phyloP scores from a whole-genome alignment of 2,888 invertebrate species.

The Hypercompe scribonia region DNA sequence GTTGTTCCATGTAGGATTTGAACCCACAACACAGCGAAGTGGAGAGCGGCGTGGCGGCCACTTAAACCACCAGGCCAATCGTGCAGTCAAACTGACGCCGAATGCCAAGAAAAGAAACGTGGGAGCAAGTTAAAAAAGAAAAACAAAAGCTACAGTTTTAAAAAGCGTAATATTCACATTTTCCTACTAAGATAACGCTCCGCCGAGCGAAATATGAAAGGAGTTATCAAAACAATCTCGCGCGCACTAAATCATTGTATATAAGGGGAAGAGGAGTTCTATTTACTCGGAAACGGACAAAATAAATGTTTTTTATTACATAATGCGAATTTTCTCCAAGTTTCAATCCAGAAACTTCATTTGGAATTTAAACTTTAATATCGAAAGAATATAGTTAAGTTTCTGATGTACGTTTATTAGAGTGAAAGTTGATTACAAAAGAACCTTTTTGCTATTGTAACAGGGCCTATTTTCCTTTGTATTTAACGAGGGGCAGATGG shows the following conservation, averaged over 20 bases:
- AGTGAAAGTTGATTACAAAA: slow-evolving; percentile 47
- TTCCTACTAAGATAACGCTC: slow-evolving; percentile 83
- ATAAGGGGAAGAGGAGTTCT: slow-evolving; percentile 84
- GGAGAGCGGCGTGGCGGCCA: too few relatives aligned
- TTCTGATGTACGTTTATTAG: slow-evolving; percentile 49
- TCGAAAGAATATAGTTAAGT: slow-evolving; percentile 53
- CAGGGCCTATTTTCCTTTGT: slow-evolving; percentile 60
- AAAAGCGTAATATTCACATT: slow-evolving; percentile 75
- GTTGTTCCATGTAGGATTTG: too few relatives aligned
- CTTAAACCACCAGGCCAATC: too few relatives aligned
- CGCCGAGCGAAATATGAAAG: slow-evolving; percentile 83
- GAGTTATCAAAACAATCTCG: slow-evolving; percentile 85
- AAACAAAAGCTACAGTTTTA: slow-evolving; percentile 61
- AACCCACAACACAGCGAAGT: too few relatives aligned
- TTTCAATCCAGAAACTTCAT: slow-evolving; percentile 60
- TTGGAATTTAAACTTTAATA: slow-evolving; percentile 54
- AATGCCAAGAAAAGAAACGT: slow-evolving; percentile 62
- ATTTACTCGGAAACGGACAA: slow-evolving; percentile 85
- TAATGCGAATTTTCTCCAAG: slow-evolving; percentile 84
- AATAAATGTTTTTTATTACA: slow-evolving; percentile 86
- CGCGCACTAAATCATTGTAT: slow-evolving; percentile 84
- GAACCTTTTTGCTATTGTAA: slow-evolving; percentile 41
- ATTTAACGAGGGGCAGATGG: slow-evolving; percentile 58
- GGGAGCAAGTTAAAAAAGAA: slow-evolving; percentile 50
- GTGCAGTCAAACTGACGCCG: slow-evolving; percentile 58